Evolutionary conservation across 2,888 invertebrate genomes (phyloP).

Genomic region (Deilephila porcellus): DNA sequence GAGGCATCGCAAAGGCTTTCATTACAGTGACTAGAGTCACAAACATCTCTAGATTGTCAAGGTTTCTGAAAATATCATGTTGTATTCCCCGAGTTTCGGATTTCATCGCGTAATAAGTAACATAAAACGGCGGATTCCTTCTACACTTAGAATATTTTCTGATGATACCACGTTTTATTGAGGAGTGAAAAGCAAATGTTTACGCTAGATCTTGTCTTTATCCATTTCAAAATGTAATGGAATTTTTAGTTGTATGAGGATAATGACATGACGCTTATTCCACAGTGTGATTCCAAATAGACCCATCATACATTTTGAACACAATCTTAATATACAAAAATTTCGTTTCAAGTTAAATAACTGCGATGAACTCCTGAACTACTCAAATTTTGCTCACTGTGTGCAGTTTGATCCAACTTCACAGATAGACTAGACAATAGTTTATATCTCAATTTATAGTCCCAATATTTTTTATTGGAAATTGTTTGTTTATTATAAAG

Average conservation of each 20-base stretch:
- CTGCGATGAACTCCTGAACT: too few relatives aligned
- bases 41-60: slow-evolving; percentile 41
- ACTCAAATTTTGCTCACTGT: too few relatives aligned
- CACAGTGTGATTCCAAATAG: too few relatives aligned
- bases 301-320: too few relatives aligned
- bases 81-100: slow-evolving; percentile 3
- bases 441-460: too few relatives aligned
- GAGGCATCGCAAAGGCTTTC: slow-evolving; percentile 51
- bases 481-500: too few relatives aligned
- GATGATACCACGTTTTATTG: neutral
- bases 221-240: neutral
- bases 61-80: slow-evolving; percentile 21
- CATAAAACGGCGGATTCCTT: neutral
- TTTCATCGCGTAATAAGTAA: slow-evolving; percentile 7
- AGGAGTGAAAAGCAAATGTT: neutral
- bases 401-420: too few relatives aligned
- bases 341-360: too few relatives aligned
- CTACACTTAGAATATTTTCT: neutral
- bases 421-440: too few relatives aligned
- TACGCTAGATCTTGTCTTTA: neutral
- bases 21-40: slow-evolving; percentile 49
- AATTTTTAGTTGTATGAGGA: neutral
- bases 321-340: too few relatives aligned
- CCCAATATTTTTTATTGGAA: too few relatives aligned
- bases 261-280: neutral